phyloP scores from a whole-genome alignment of 2,113 vertebrate species.

The Beaufortia kweichowensis region DNA sequence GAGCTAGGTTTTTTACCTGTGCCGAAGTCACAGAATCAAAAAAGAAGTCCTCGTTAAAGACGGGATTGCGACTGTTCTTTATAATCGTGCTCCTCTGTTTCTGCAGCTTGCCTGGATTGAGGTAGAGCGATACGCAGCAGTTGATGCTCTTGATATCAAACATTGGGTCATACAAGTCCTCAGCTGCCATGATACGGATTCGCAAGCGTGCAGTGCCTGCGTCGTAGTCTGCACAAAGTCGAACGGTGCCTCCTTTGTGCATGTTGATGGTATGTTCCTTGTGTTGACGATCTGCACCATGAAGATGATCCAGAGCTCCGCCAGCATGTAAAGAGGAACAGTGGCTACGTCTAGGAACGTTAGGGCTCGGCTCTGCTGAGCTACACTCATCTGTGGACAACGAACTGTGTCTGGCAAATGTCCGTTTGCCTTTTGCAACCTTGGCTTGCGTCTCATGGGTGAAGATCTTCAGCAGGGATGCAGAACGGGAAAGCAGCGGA shows the following conservation, averaged over 20 bases:
- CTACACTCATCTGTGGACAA: constrained; percentile 92
- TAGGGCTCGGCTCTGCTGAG: constrained; percentile 90
- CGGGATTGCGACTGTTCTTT: constrained; percentile 93
- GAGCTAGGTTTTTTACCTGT: constrained; percentile 83
- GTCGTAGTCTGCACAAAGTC: constrained; percentile 85
- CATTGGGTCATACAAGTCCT: constrained; percentile 86
- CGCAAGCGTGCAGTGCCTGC: constrained; percentile 83
- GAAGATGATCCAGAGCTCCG: constrained; percentile 42
- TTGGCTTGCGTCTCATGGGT: constrained; percentile 93
- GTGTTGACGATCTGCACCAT: constrained; percentile 38
- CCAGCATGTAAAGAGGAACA: constrained; percentile 62
- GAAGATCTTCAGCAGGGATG: constrained; percentile 92
- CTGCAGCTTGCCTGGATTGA: constrained; percentile 94
- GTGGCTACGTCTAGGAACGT: constrained; percentile 78
- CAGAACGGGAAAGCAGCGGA: constrained; percentile 88
- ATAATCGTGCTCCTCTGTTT: constrained; percentile 96
- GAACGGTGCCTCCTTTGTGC: constrained; percentile 82
- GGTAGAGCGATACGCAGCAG: constrained; percentile 92
- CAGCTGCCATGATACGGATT: constrained; percentile 82
- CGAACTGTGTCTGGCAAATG: constrained; percentile 88
- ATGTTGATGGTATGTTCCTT: constrained; percentile 80
- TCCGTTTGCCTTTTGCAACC: constrained; percentile 88
- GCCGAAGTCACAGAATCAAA: constrained; percentile 85
- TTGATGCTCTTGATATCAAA: constrained; percentile 89
- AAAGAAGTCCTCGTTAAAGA: constrained; percentile 99